Evolutionary conservation across 2,113 vertebrate species (phyloP), one percentile per base, ranked within the genome.

Genomic region (Solenodon paradoxus): DNA sequence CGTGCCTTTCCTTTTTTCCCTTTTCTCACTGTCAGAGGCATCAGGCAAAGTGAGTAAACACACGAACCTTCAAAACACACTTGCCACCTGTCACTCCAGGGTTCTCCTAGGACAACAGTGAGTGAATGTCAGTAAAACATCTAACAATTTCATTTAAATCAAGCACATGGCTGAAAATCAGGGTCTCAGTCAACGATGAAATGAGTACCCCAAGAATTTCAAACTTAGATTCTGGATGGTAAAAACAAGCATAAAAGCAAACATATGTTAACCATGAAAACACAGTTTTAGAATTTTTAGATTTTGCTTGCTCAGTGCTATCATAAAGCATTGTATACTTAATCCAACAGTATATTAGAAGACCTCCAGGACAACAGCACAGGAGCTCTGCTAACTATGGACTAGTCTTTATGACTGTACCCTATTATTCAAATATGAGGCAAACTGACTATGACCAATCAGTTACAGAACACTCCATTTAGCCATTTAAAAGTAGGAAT

Each of bases 151-250:
- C 63, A 94, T 64, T 97, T 83, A 78, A 95, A 95, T 20, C 45
- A 95, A 96, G 8, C 45, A 93, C 51, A 93, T 89, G 94, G 86
- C 92, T 91, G 87, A 96, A 96, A 96, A 95, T 93, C 92, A 96
- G 93, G 94, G 92, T 96, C 87, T 96, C 83, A 95, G 85, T 90
- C 88, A 96, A 91, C 59, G 49, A 91, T n/a, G 88, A 84, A 94
- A 91, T 40, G 10, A 63, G 1, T 85, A 85, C 59, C 57, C 84
- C 91, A 94, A 53, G 16, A 85, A 92, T 42, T 83, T 92, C 80
- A 64, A 92, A 59, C 12, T 92, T n/a, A n/a, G n/a, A n/a, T n/a
- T 26, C 28, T 26, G 0, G 28, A 79, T 81, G 30, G 69, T 82
- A 87, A 94, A 82, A 92, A 61, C 5, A 95, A 93, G 8, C n/a